Conservation (phyloP, 2,113 vertebrate species). For the Hemichromis elongatus region DNA sequence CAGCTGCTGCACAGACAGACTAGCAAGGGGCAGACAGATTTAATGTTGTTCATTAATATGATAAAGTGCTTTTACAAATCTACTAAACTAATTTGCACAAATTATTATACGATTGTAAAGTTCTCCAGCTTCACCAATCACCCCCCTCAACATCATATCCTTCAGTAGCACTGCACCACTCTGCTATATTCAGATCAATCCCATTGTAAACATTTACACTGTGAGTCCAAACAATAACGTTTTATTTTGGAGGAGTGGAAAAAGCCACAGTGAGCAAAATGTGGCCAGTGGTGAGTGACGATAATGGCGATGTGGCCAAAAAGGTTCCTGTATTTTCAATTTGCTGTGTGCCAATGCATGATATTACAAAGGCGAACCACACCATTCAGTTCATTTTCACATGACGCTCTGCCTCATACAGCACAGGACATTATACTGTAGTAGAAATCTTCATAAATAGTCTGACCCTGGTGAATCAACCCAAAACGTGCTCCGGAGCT, state of each 20-base stretch:
- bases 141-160: background rate
- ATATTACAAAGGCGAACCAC: background rate
- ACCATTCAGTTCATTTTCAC: background rate
- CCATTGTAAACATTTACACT: background rate
- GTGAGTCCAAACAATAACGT: background rate
- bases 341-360: background rate
- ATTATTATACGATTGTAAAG: background rate
- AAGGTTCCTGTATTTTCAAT: background rate
- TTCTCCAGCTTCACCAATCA: background rate
- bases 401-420: background rate
- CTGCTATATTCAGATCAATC: background rate
- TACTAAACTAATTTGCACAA: background rate
- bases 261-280: background rate
- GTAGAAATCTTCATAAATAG: background rate
- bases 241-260: background rate
- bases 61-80: background rate
- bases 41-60: background rate
- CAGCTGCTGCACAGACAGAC: constrained; percentile 91
- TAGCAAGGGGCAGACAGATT: constrained; percentile 34
- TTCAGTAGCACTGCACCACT: background rate
- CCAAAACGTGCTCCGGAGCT: background rate
- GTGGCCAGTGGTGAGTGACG: background rate
- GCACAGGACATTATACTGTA: background rate
- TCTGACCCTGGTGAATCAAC: background rate
- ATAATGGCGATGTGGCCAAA: background rate